These are phyloP conservation scores for Tribolium freemani DNA, from an alignment of 2,888 invertebrate species.

Conservation along the genomic window DNA sequence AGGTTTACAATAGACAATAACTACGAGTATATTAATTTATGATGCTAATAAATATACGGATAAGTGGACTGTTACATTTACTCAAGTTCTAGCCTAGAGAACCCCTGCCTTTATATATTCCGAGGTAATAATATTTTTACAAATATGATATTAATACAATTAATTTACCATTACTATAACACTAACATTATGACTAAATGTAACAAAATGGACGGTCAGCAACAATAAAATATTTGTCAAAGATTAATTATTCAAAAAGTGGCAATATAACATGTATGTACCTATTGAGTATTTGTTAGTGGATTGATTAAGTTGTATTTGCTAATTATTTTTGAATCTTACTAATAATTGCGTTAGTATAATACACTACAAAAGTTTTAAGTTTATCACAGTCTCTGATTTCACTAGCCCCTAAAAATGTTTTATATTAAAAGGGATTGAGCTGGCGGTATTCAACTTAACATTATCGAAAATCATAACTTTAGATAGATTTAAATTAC, in stretches of 20 bases:
- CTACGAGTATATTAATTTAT: constrained; percentile 34
- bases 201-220: constrained; percentile 52
- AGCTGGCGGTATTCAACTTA: constrained; percentile 36
- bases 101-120: constrained; percentile 39
- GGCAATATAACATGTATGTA: constrained; percentile 22
- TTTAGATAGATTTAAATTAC: constrained; percentile 41
- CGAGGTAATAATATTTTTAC: constrained; percentile 36
- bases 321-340: constrained; percentile 56
- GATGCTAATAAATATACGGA: constrained; percentile 39
- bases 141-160: constrained; percentile 26
- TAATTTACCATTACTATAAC: constrained; percentile 11
- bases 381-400: constrained; percentile 51
- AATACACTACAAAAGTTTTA: constrained; percentile 41
- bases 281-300: too few relatives aligned
- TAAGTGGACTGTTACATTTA: constrained; percentile 43
- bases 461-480: constrained; percentile 17
- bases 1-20: constrained; percentile 47
- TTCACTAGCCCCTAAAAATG: constrained; percentile 40
- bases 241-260: constrained; percentile 22
- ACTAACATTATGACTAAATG: constrained; percentile 24
- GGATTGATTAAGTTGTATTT: constrained; percentile 46
- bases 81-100: constrained; percentile 21
- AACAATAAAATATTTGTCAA: constrained; percentile 8
- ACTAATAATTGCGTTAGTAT: constrained; percentile 56
- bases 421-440: constrained; percentile 30